Percentiles rank a stretch among this genome's conserved stretches.
Evolutionary conservation across 2,113 vertebrate genomes (phyloP).

Genomic region (zebrafish (Danio rerio)): DNA sequence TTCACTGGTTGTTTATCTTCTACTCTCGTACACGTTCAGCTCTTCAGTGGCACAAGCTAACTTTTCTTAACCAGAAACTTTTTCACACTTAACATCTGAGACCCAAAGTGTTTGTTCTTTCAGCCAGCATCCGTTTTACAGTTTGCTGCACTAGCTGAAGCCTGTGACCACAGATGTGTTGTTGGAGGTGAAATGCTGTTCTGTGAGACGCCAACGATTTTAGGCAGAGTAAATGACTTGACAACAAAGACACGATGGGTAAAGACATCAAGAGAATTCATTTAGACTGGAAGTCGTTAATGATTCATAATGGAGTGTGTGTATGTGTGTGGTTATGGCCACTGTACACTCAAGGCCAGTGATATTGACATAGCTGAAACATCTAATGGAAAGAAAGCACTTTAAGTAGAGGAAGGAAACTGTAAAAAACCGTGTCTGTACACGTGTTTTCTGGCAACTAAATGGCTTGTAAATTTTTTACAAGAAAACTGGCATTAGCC

Average conservation of each 20-base stretch:
- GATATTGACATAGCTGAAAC: conserved; percentile 25
- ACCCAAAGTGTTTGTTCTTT: conserved; percentile 5
- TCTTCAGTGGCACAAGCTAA: neutral
- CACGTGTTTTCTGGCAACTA: neutral
- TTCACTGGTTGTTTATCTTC: neutral
- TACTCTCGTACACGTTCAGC: neutral
- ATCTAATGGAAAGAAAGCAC: conserved; percentile 21
- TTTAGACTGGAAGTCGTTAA: conserved; percentile 48
- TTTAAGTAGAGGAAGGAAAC: conserved; percentile 23
- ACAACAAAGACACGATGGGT: conserved; percentile 23
- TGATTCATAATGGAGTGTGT: conserved; percentile 49
- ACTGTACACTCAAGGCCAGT: conserved; percentile 3
- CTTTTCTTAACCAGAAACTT: neutral
- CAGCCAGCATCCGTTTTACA: neutral
- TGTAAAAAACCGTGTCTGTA: neutral
- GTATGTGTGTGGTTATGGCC: neutral
- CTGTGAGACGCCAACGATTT: conserved; percentile 8
- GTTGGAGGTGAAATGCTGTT: neutral
- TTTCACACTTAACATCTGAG: conserved; percentile 15
- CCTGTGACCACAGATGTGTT: neutral
- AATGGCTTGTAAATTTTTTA: neutral
- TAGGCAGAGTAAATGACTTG: conserved; percentile 5
- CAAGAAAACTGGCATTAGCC: too few species aligned
- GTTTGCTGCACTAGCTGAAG: neutral
- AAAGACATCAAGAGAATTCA: conserved; percentile 40